A percentile compares a stretch with the other conserved stretches of the same genome.
phyloP scores from a whole-genome alignment of 1,140 invertebrate species.

The Drosophila eugracilis region DNA sequence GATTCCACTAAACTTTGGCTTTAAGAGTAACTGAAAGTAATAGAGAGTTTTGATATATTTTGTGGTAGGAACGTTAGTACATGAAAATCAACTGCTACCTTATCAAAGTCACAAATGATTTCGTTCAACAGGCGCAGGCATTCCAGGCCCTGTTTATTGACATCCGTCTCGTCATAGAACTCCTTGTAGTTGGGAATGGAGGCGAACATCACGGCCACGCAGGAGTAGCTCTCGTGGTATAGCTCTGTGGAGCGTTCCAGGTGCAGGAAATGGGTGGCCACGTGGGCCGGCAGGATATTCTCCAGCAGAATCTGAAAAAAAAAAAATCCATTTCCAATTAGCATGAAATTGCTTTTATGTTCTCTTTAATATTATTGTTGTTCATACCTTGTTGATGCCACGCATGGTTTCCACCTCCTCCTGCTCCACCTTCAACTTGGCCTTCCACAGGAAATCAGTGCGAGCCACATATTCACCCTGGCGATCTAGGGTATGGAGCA shows the following conservation, averaged over 20 bases:
- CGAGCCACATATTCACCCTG: conserved; percentile 94
- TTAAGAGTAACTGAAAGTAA: conserved; percentile 90
- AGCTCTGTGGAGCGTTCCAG: conserved; percentile 89
- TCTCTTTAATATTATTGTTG: conserved; percentile 5
- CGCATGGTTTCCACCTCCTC: conserved; percentile 97
- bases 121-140: conserved; percentile 98
- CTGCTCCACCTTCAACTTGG: conserved; percentile 95
- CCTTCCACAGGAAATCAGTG: conserved; percentile 96
- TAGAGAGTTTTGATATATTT: too few species aligned
- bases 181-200: conserved; percentile 99
- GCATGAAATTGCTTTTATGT: neutral
- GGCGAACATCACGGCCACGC: conserved; percentile 98
- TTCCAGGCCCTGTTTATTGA: conserved; percentile 98
- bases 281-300: conserved; percentile 98
- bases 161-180: conserved; percentile 98
- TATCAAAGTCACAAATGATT: conserved; percentile 99
- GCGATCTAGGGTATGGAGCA: conserved; percentile 92
- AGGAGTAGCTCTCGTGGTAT: conserved; percentile 97
- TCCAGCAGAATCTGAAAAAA: conserved; percentile 92
- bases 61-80: too few species aligned
- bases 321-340: neutral
- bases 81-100: conserved; percentile 87
- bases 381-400: conserved; percentile 93
- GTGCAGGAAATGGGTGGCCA: conserved; percentile 95
- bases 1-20: conserved; percentile 97